Percentiles rank a stretch among this genome's conserved stretches.
These are phyloP conservation scores for Watsonalla binaria DNA, from an alignment of 2,888 invertebrate genomes.

Conservation along the genomic window DNA sequence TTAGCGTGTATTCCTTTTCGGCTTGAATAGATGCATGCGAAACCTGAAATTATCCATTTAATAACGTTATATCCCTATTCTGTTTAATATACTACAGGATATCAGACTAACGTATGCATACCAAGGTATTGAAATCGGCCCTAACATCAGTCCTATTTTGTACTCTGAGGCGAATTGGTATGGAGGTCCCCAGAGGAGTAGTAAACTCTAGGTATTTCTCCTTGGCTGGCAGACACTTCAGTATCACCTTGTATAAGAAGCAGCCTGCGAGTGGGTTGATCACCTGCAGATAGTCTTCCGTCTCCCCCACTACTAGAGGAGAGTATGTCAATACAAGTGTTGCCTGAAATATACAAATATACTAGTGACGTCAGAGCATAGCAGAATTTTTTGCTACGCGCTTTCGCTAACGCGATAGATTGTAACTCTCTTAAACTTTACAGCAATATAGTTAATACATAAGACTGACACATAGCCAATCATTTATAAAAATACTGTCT, in stretches of 20 bases:
- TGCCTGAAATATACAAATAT: conserved; percentile 45
- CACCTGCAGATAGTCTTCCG: conserved; percentile 50
- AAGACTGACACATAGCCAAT: too few relatives aligned
- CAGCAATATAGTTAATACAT: too few relatives aligned
- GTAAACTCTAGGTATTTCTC: conserved; percentile 50
- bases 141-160: conserved; percentile 51
- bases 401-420: too few relatives aligned
- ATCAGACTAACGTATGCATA: conserved; percentile 16
- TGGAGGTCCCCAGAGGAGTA: conserved; percentile 46
- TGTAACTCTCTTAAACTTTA: too few relatives aligned
- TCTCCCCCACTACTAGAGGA: conserved; percentile 59
- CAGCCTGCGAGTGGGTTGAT: conserved; percentile 49
- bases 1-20: conserved; percentile 43
- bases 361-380: too few relatives aligned
- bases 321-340: conserved; percentile 50
- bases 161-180: conserved; percentile 55
- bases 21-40: conserved; percentile 54
- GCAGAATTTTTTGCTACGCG: too few relatives aligned
- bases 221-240: conserved; percentile 62
- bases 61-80: too few relatives aligned
- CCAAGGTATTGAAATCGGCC: conserved; percentile 48
- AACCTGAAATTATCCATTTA: conserved; percentile 31
- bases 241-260: conserved; percentile 49
- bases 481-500: too few relatives aligned
- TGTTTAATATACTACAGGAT: too few relatives aligned